Evolutionary conservation across 2,888 invertebrate species (phyloP).

Genomic region (Cerastis leucographa): DNA sequence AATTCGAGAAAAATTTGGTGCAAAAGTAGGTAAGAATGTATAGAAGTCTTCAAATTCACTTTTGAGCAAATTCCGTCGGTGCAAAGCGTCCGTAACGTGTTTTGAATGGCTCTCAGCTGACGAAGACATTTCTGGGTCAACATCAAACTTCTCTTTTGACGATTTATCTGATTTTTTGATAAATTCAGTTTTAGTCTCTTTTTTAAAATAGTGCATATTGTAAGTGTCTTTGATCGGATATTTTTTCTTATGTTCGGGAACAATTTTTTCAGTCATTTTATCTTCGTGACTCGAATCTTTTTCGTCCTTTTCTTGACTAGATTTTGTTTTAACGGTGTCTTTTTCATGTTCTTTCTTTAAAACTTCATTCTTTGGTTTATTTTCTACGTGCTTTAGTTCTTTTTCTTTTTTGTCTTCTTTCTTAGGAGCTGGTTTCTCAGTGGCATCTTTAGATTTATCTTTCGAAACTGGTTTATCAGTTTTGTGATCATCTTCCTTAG

Average conservation of each 20-base stretch:
- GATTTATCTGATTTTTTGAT: conserved; percentile 63
- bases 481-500: conserved; percentile 39
- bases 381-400: conserved; percentile 58
- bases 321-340: conserved; percentile 49
- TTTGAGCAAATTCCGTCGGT: conserved; percentile 85
- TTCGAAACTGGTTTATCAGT: conserved; percentile 38
- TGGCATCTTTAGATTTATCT: conserved; percentile 37
- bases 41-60: conserved; percentile 92
- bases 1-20: conserved; percentile 92
- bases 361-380: conserved; percentile 61
- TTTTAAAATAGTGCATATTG: conserved; percentile 61
- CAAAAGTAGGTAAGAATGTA: conserved; percentile 92
- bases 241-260: conserved; percentile 61
- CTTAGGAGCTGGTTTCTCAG: conserved; percentile 27
- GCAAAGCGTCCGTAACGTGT: conserved; percentile 83
- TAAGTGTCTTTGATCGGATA: conserved; percentile 61
- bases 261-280: conserved; percentile 52
- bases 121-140: conserved; percentile 70
- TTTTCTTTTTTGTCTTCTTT: conserved; percentile 67
- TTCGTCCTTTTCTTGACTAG: conserved; percentile 51
- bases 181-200: conserved; percentile 63
- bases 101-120: conserved; percentile 78
- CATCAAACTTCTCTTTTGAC: conserved; percentile 65
- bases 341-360: conserved; percentile 55
- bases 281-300: conserved; percentile 46